Evolutionary conservation across 2,888 invertebrate genomes (phyloP), one percentile per base, ranked within the genome.

Genomic region (Pinctada fucata): DNA sequence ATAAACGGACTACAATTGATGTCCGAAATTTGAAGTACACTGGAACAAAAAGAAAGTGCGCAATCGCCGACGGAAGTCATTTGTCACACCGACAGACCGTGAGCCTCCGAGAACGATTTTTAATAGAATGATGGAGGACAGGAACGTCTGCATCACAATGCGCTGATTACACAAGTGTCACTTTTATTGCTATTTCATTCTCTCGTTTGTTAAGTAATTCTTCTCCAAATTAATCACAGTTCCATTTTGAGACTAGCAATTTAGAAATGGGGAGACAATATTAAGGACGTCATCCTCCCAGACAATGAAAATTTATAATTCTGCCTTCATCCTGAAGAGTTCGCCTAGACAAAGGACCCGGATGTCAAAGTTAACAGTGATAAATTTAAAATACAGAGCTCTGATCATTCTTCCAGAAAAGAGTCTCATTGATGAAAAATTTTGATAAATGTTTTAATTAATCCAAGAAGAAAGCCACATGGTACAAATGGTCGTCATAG

Each of bases 401-500:
- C 47, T 16, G 45, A 68, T 47, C 47, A 45, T n/a, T 3, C 8
- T 68, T 31, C 13, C 68, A 45, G 68, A 6, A 58, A 58, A 58
- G 65, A 45, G 3, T 47, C 45, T 31, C 16, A 31, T 68, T 45
- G 68, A 68, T 68, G 31, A 68, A 45, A 47, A 45, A 13, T 75
- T 75, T 75, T 68, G 69, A 68, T 68, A 75, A 75, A 75, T 45
- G 48, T 69, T 75, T 75, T 69, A 75, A 75, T 75, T 75, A 75
- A 75, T 68, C 6, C 48, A 50, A 75, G 65, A 51, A 49, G 64
- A 45, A 68, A 49, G 48, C 69, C 48, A 51, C 45, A 47, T 68
- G 58, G 50, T 50, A 68, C n/a, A 52, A 68, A 47, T 66, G 51
- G 49, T 64, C 68, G 66, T 75, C 58, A 68, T 6, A 47, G 47